Base-by-base conservation (phyloP, 2,113 vertebrate genomes). In the Psephotus haematonotus region DNA sequence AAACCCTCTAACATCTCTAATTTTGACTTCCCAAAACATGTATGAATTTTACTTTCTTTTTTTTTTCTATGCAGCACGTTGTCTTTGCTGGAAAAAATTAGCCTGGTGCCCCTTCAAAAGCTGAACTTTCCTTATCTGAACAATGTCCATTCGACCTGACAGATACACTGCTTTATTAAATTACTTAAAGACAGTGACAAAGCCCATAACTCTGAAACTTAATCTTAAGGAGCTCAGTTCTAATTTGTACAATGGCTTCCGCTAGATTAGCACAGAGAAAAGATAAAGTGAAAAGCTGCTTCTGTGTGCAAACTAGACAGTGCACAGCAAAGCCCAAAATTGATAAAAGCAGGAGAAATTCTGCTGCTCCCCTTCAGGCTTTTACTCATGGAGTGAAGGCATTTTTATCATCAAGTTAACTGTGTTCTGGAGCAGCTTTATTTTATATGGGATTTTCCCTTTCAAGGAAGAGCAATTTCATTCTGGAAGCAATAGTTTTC, bases 241-340 rank as follows among this genome's bases (percentile, higher is more conserved):
- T 71, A 95, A 89, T 97, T 83, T 95, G 44, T 93, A 83, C 75
- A 78, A 78, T 63, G 72, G 52, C 80, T 96, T 94, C 88, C 41
- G 72, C 57, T 90, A 90, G 47, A 91, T 84, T 86, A 88, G 57
- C 72, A 60, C 63, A 92, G 78, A 78, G 78, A n/a, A 91, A 88
- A 91, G 78, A 91, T 92, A 93, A 95, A 92, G 63, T 37, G 43
- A 90, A 95, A 95, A 85, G 74, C 78, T 95, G 62, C 53, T 19
- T 76, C 81, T 77, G 17, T 90, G 62, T 79, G 88, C 79, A 88
- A 94, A 68, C 55, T 79, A 78, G 59, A 88, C 35, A 63, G 72
- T 49, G 17, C 49, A 67, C 16, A 87, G 43, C 74, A 82, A 78
- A 95, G 35, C 44, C 52, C 17, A 1, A 93, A 91, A 96, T 94